Evolutionary conservation across 1,140 invertebrate genomes (phyloP).

Genomic region (Drosophila kohkoa): DNA sequence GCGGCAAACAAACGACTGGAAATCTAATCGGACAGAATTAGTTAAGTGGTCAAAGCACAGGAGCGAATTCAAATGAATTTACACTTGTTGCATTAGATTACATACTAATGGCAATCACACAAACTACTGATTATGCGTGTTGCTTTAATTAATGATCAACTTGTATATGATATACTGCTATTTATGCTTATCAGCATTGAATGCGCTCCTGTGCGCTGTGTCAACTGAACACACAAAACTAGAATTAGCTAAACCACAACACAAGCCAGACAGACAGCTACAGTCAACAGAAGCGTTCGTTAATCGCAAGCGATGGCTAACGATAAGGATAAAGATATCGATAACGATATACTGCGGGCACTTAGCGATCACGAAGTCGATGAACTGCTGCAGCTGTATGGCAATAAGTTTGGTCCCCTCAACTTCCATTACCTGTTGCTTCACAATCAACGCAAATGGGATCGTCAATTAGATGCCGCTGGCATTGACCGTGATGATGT

Average conservation of each 20-base stretch:
- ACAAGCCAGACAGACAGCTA: conserved; percentile 8
- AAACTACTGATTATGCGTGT: no score
- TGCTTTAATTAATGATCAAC: no score
- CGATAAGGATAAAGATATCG: conserved; percentile 66
- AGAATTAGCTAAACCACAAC: conserved; percentile 27
- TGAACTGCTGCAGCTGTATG: conserved; percentile 67
- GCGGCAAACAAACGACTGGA: conserved; percentile 4
- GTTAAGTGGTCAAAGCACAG: conserved; percentile 18
- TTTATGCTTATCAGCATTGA: not conserved
- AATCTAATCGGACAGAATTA: conserved; percentile 68
- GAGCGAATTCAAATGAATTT: conserved; percentile 8
- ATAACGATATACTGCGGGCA: conserved; percentile 69
- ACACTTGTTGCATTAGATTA: not conserved
- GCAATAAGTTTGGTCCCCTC: conserved; percentile 47
- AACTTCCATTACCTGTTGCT: conserved; percentile 74
- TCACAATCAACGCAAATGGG: conserved; percentile 78
- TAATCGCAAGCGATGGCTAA: conserved; percentile 31
- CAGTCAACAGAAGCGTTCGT: conserved; percentile 13
- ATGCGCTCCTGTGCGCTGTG: conserved; percentile 19
- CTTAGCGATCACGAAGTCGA: conserved; percentile 66
- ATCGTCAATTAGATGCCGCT: conserved; percentile 55
- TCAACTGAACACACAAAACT: no score
- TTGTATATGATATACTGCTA: no score
- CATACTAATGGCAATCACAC: no score
- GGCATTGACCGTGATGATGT: conserved; percentile 31